phyloP scores from a whole-genome alignment of 2,888 invertebrate genomes.

The Leptarthrus brevirostris region DNA sequence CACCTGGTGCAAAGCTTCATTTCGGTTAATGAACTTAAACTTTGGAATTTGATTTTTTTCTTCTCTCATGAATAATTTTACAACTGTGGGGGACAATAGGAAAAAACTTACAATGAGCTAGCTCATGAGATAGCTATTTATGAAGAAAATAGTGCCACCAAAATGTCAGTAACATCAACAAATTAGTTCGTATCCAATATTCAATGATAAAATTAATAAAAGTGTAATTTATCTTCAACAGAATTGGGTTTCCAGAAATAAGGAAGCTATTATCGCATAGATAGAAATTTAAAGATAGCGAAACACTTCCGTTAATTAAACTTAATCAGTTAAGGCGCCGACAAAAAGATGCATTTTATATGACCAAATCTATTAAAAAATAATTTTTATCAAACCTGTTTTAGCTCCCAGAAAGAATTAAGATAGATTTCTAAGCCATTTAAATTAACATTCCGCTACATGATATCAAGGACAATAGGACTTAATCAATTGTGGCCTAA shows the following conservation, averaged over 20 bases:
- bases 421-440: no score
- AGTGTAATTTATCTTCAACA: background rate
- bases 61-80: background rate
- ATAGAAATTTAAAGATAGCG: background rate
- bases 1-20: slow-evolving; percentile 8
- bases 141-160: background rate
- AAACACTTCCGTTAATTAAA: background rate
- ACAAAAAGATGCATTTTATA: background rate
- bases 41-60: background rate
- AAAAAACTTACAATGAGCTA: background rate
- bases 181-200: background rate
- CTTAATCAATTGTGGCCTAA: no score
- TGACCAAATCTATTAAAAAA: background rate
- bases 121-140: background rate
- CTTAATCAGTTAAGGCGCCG: background rate
- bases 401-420: no score
- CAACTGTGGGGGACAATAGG: background rate
- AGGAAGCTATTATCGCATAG: background rate
- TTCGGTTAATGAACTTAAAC: slow-evolving; percentile 29
- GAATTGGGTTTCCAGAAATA: background rate
- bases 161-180: background rate
- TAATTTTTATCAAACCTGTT: no score
- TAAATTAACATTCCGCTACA: no score
- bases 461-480: no score
- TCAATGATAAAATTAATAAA: background rate